phyloP scores from a whole-genome alignment of 2,113 vertebrate genomes.

The Cyprinodon variegatus region DNA sequence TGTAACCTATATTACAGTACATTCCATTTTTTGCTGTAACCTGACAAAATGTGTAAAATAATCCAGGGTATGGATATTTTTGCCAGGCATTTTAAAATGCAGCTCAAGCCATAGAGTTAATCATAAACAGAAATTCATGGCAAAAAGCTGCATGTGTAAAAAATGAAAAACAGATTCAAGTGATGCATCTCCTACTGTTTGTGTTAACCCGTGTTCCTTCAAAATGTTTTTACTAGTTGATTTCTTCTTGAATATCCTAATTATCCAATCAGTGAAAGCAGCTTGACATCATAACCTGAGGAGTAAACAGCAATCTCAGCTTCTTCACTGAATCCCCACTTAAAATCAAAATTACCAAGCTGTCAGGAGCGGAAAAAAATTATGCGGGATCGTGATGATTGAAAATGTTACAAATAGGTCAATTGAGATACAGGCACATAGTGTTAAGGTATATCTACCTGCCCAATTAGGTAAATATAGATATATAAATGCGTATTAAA shows the following conservation, averaged over 20 bases:
- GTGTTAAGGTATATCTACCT: slow-evolving; percentile 13
- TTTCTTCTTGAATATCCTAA: slow-evolving; percentile 42
- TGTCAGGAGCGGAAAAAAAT: slow-evolving; percentile 60
- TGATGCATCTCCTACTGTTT: neutral
- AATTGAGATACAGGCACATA: slow-evolving; percentile 39
- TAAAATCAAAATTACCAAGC: slow-evolving; percentile 72
- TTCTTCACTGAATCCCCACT: slow-evolving; percentile 58
- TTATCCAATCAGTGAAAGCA: slow-evolving; percentile 53
- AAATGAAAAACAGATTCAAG: neutral
- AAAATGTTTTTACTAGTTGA: slow-evolving; percentile 21
- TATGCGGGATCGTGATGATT: slow-evolving; percentile 42
- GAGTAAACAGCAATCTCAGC: slow-evolving; percentile 56
- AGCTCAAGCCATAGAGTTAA: neutral
- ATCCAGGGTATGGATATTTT: neutral
- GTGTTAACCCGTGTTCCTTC: slow-evolving; percentile 4
- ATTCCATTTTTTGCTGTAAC: neutral
- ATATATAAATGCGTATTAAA: neutral
- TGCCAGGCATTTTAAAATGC: neutral
- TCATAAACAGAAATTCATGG: neutral
- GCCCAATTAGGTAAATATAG: neutral
- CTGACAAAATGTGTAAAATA: neutral
- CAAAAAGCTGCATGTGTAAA: slow-evolving; percentile 8
- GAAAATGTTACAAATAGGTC: slow-evolving; percentile 53
- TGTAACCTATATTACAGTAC: neutral
- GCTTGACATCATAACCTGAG: slow-evolving; percentile 42